phyloP scores from a whole-genome alignment of 1,140 invertebrate genomes.

The Aricia agestis region DNA sequence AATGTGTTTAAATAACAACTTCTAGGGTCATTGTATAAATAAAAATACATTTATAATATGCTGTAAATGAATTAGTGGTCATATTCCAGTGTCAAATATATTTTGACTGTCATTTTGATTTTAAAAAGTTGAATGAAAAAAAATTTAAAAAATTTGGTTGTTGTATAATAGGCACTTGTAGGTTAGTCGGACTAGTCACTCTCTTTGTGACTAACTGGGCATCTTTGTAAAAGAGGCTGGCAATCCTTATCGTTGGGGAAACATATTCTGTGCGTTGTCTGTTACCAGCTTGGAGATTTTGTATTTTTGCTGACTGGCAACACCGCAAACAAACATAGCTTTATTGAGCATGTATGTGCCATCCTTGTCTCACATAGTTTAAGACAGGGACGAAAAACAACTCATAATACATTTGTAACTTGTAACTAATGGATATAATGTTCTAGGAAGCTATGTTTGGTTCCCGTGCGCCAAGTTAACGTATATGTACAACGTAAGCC shows the following conservation, averaged over 20 bases:
- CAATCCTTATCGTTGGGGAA: neutral
- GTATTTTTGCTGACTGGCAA: neutral
- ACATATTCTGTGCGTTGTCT: neutral
- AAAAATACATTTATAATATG: slow-evolving; percentile 45
- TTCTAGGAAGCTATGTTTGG: no score
- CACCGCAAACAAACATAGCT: neutral
- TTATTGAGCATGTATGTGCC: no score
- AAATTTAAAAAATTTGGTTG: slow-evolving; percentile 48
- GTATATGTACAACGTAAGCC: neutral
- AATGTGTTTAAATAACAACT: slow-evolving; percentile 43
- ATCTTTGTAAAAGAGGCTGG: neutral
- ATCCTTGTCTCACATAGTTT: no score
- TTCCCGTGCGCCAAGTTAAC: no score
- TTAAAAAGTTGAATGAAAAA: slow-evolving; percentile 30
- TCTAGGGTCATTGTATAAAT: slow-evolving; percentile 61
- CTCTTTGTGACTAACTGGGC: neutral
- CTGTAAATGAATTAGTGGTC: slow-evolving; percentile 35
- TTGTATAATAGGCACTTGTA: slow-evolving; percentile 50
- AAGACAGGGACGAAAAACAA: no score
- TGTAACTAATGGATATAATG: neutral
- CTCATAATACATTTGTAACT: neutral
- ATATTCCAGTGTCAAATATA: slow-evolving; percentile 36
- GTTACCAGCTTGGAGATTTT: neutral
- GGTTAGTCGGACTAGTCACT: slow-evolving; percentile 19
- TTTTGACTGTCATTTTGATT: slow-evolving; percentile 31